Evolutionary conservation across 2,797 vertebrate species (phyloP).

Genomic region (Rachycentron canadum): DNA sequence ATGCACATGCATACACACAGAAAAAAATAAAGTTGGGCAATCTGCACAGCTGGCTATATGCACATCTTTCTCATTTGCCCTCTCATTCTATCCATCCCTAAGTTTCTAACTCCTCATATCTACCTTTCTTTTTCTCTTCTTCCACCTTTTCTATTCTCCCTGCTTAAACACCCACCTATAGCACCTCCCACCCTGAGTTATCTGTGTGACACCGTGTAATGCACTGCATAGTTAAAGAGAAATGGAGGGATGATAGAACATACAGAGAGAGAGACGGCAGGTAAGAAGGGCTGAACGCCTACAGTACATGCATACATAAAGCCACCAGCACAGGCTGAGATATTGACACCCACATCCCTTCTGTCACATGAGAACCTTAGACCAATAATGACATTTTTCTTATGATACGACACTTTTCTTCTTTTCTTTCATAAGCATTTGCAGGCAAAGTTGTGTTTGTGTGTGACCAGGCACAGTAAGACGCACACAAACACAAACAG

Average conservation of each 20-base stretch:
- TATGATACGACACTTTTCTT: conserved; percentile 60
- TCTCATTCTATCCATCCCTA: not conserved
- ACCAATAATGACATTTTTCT: conserved; percentile 64
- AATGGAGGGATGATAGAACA: conserved; percentile 10
- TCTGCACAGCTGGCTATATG: conserved; percentile 38
- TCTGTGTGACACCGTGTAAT: conserved; percentile 52
- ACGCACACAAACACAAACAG: conserved; percentile 2
- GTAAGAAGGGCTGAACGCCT: conserved; percentile 67
- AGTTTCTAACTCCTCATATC: conserved; percentile 29
- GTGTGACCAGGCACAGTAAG: conserved; percentile 9
- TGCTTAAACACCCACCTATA: conserved; percentile 58
- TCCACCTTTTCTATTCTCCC: conserved; percentile 39
- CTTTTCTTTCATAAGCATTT: conserved; percentile 57
- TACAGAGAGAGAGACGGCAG: conserved; percentile 48
- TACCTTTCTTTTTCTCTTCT: conserved; percentile 18
- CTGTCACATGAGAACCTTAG: conserved; percentile 71
- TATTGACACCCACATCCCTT: conserved; percentile 75
- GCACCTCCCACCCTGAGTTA: conserved; percentile 42
- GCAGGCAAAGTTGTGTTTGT: conserved; percentile 44
- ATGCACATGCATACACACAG: not conserved
- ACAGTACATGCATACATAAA: conserved; percentile 65
- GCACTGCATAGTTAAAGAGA: conserved; percentile 42
- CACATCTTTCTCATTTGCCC: conserved; percentile 4
- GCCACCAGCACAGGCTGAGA: conserved; percentile 57
- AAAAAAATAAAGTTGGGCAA: conserved; percentile 5